Percentiles rank a stretch among this genome's conserved stretches.
Conservation (phyloP, 1,140 invertebrate species). For the Ylistrum balloti region DNA sequence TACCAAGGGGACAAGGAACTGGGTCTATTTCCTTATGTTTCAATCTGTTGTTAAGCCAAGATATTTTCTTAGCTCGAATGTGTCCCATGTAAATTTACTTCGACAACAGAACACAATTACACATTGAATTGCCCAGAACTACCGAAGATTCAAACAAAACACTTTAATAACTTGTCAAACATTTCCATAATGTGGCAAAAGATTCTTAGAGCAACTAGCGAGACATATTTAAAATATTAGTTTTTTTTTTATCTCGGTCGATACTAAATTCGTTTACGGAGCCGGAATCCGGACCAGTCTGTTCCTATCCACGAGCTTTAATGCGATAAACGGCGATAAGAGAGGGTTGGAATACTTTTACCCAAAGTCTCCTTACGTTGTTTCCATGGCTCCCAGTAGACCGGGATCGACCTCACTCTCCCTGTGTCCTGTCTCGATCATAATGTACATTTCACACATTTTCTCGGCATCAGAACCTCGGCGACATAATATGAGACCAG, state of each 20-base stretch:
- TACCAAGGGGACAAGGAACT: no score
- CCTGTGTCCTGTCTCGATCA: not conserved
- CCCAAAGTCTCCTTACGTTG: not conserved
- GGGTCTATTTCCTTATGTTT: no score
- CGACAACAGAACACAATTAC: no score
- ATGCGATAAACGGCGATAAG: not conserved
- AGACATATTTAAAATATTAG: not conserved
- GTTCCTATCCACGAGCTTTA: constrained; percentile 2
- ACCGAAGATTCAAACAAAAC: no score
- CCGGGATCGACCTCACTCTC: not conserved
- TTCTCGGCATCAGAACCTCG: not conserved
- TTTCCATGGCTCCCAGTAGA: not conserved
- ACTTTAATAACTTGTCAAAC: no score
- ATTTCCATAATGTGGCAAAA: not conserved
- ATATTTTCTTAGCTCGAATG: no score
- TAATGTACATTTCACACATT: constrained; percentile 30
- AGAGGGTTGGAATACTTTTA: not conserved
- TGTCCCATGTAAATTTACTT: no score
- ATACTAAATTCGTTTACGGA: not conserved
- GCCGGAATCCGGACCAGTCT: not conserved
- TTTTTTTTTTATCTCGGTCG: not conserved
- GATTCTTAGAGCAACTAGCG: not conserved
- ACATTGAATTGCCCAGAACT: no score
- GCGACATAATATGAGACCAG: not conserved
- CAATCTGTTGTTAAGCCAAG: no score